Evolutionary conservation across 53 echinoderm and acorn worm species (phyloP), one percentile per base, ranked within the genome.

Genomic region (Hippasteria phrygiana): DNA sequence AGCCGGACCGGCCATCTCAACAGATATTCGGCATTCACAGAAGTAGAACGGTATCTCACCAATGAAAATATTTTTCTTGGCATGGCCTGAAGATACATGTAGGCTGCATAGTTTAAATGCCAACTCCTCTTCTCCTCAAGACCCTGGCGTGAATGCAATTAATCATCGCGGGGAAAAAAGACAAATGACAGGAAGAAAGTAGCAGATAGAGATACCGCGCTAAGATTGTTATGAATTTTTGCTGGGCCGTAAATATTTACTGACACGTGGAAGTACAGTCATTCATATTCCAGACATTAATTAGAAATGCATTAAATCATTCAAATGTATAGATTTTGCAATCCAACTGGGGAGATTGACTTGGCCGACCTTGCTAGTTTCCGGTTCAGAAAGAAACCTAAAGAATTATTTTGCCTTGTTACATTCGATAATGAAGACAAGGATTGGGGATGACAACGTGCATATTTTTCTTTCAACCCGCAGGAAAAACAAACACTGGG

Each of bases 401-500:
- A 43, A n/a, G 24, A 29, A 47, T 2, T 28, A 18, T 24, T 34
- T 13, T 28, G 45, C 76, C n/a, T n/a, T 4, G n/a, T 12, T 41
- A 50, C 54, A 12, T 35, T 53, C 43, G 35, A 37, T 18, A 37
- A 36, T 50, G 51, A 36, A 1, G 67, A 35, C 3, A 26, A 35
- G 35, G 13, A 35, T 4, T 16, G 53, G 33, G 54, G 54, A 8
- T 77, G 54, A 77, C 54, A 54, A 9, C 29, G 51, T 54, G 67
- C 35, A 55, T 37, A 77, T 54, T 77, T 35, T 33, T 33, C 77
- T 31, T 50, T 53, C 34, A 35, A 8, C 78, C 41, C 37, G 78
- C 55, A 78, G 78, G 56, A 78, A 55, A 78, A 78, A 78, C 56
- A 78, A 78, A 78, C 78, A 78, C 59, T 43, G 73, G 41, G 59